These are phyloP conservation scores for Corythucha ciliata DNA, from an alignment of 2,888 invertebrate species.

Conservation along the genomic window DNA sequence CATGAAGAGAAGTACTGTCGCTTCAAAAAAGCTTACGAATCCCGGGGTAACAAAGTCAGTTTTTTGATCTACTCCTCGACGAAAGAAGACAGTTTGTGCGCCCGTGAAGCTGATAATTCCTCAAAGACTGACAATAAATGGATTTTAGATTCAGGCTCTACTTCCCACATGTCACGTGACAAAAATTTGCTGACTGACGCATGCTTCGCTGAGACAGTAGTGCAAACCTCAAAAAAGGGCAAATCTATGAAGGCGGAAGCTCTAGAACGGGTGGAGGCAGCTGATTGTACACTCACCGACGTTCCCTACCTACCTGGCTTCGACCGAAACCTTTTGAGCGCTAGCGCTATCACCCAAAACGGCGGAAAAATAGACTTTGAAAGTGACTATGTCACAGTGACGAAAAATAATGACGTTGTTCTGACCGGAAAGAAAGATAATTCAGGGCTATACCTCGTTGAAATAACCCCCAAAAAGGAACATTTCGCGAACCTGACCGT, in stretches of 20 bases:
- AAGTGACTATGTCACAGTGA: conserved; percentile 1
- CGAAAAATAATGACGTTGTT: conserved; percentile 1
- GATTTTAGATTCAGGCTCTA: conserved; percentile 8
- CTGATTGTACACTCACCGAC: conserved; percentile 7
- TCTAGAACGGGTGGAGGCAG: neutral
- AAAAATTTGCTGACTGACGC: neutral
- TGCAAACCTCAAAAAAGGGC: conserved; percentile 8
- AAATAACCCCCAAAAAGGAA: conserved; percentile 1
- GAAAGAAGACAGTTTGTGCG: conserved; percentile 6
- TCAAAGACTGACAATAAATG: neutral
- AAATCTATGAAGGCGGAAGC: conserved; percentile 7
- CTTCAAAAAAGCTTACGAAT: conserved; percentile 4
- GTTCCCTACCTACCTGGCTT: conserved; percentile 6
- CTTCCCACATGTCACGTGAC: conserved; percentile 1
- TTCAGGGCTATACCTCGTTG: conserved; percentile 7
- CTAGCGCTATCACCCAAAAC: too few relatives aligned
- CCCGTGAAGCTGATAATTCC: neutral
- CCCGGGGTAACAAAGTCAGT: neutral
- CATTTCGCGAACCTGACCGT: neutral
- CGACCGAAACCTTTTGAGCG: conserved; percentile 4
- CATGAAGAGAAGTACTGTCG: conserved; percentile 9
- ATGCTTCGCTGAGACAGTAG: neutral
- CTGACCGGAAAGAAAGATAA: conserved; percentile 2
- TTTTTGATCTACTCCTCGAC: conserved; percentile 1
- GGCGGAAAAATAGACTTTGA: conserved; percentile 9